Conservation (phyloP, 1,140 invertebrate species). For the Drosophila willistoni region DNA sequence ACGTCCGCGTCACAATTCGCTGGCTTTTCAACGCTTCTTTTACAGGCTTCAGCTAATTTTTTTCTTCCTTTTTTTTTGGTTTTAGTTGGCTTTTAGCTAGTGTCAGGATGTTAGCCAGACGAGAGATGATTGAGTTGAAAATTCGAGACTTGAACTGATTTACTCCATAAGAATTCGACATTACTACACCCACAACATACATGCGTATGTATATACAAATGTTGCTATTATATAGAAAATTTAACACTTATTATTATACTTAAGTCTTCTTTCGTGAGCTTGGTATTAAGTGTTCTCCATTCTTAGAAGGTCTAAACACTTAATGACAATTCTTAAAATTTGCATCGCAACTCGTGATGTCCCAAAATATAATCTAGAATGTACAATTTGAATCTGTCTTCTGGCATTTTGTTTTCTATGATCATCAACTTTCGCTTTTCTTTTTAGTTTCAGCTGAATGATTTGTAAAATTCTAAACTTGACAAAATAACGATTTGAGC, state of each 20-base stretch:
- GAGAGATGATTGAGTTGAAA: not conserved
- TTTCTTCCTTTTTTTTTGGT: conserved; percentile 26
- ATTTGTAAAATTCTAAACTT: not conserved
- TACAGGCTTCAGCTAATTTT: conserved; percentile 22
- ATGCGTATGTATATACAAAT: not conserved
- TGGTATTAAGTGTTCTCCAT: too few species aligned
- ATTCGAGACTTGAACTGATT: not conserved
- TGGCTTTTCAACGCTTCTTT: conserved; percentile 53
- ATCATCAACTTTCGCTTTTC: not conserved
- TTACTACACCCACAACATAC: not conserved
- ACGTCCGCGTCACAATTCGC: conserved; percentile 66
- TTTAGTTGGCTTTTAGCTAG: conserved; percentile 22
- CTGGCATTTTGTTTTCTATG: too few species aligned
- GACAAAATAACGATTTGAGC: not conserved
- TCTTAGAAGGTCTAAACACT: too few species aligned
- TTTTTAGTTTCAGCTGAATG: not conserved
- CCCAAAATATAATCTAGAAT: too few species aligned
- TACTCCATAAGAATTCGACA: too few species aligned
- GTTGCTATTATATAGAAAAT: too few species aligned
- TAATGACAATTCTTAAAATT: too few species aligned
- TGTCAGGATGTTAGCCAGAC: not conserved
- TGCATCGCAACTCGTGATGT: too few species aligned
- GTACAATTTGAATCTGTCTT: too few species aligned
- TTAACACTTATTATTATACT: too few species aligned
- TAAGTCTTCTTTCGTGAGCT: too few species aligned